Base-by-base conservation (phyloP, 2,888 invertebrate genomes). In the Herminia tarsipennalis region DNA sequence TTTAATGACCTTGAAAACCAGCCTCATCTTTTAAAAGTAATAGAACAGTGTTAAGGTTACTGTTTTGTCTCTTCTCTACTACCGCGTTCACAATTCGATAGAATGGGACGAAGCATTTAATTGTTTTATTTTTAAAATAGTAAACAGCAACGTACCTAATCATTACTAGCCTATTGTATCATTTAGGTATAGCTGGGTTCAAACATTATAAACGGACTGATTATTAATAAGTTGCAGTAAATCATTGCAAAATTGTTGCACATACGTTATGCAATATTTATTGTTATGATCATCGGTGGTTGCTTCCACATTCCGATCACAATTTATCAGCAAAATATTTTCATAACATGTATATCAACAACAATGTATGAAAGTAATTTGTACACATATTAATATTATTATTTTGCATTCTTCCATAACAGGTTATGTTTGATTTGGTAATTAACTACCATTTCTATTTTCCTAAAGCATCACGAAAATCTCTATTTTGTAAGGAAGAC, bases 271-370 rank as follows among this genome's bases (percentile, higher is more conserved):
- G 75, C 79, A 81, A 77, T 78, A 76, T 78, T 80, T 80, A 74
- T 81, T 81, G 60, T 74, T 68, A 55, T 76, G 72, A 75, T 75
- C 50, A 48, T 42, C 50, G 55, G 57, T 35, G 51, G 47, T 78
- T 66, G 80, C 83, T 88, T 88, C 88, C 85, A 89, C 88, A 88
- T 89, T 77, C 87, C 86, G 59, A 73, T 76, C 69, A 56, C 51
- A 67, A 76, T 79, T 83, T 83, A 83, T 84, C 80, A 76, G 74
- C 80, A 73, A 73, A 81, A 81, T 82, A 81, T 84, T 83, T 80
- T 75, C 77, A 76, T 76, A 77, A 71, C 75, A 70, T 32, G 58
- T 64, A 66, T 66, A 64, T 68, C 72, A 79, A 81, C 78, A 81
- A 81, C 75, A 83, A 74, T 66, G 72, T 58, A 66, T 70, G 63